These are phyloP conservation scores for Pocillopora grandis DNA, from an alignment of 92 coral and sea anemone species.

Conservation along the genomic window DNA sequence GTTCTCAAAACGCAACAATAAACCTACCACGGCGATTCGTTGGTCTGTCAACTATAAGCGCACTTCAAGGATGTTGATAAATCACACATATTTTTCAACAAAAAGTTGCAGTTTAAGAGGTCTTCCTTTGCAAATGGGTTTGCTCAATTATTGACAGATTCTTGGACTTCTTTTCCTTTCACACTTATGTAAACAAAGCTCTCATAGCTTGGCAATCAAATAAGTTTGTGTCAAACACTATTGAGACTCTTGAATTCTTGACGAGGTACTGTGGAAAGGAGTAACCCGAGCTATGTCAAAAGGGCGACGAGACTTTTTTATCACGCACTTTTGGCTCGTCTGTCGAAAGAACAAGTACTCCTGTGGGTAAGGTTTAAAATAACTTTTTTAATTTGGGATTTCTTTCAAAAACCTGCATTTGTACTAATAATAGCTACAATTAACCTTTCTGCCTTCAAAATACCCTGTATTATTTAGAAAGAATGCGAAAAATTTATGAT, in stretches of 20 bases:
- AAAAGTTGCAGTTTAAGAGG: not conserved
- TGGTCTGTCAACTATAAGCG: slow-evolving; percentile 1
- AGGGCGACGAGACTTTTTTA: not conserved
- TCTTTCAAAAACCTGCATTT: slow-evolving; percentile 18
- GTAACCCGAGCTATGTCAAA: not conserved
- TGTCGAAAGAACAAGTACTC: not conserved
- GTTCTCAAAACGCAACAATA: slow-evolving; percentile 32
- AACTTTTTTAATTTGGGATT: slow-evolving; percentile 2
- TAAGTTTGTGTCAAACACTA: slow-evolving; percentile 30
- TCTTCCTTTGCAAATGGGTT: not conserved
- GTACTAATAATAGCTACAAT: slow-evolving; percentile 37
- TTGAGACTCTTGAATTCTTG: slow-evolving; percentile 12
- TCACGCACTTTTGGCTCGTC: not conserved
- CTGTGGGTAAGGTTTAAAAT: not conserved
- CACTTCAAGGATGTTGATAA: slow-evolving; percentile 7
- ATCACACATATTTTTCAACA: not conserved
- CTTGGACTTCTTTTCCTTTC: slow-evolving; percentile 55
- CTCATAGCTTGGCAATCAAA: slow-evolving; percentile 65
- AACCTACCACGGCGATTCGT: slow-evolving; percentile 7
- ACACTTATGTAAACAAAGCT: slow-evolving; percentile 64
- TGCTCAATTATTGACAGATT: slow-evolving; percentile 37
- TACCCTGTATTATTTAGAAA: slow-evolving; percentile 5
- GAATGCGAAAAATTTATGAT: slow-evolving; percentile 25
- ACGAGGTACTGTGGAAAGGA: slow-evolving; percentile 1
- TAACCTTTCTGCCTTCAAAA: not conserved